Evolutionary conservation across 2,113 vertebrate species (phyloP).

Genomic region (Sebastes fasciatus): DNA sequence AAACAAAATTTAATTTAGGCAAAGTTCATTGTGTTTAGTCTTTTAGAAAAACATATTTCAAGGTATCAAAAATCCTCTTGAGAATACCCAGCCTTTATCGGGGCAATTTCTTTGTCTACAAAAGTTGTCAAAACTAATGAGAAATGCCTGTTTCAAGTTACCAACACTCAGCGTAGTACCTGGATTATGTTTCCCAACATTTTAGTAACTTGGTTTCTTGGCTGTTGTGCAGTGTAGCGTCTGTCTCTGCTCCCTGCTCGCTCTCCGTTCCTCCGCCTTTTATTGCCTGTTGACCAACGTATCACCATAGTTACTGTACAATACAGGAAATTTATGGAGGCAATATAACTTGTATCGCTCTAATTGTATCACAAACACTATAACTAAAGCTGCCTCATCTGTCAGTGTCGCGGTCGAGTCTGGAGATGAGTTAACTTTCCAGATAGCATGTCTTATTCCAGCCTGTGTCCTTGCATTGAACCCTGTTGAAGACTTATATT

Average conservation of each 20-base stretch:
- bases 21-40: neutral
- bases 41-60: neutral
- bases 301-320: constrained; percentile 1
- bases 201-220: neutral
- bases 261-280: neutral
- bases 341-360: neutral
- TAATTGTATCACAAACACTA: neutral
- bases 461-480: constrained; percentile 3
- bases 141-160: neutral
- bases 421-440: constrained; percentile 6
- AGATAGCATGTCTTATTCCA: neutral
- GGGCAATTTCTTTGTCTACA: too few species aligned
- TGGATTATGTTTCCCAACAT: neutral
- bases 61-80: neutral
- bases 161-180: neutral
- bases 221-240: neutral
- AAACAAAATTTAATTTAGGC: neutral
- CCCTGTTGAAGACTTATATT: neutral
- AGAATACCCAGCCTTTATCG: neutral
- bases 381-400: neutral
- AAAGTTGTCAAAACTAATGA: neutral
- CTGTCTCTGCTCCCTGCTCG: neutral
- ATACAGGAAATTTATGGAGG: neutral
- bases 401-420: neutral
- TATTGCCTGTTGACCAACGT: neutral